phyloP scores from a whole-genome alignment of 2,888 invertebrate species.

The Pocota personata region DNA sequence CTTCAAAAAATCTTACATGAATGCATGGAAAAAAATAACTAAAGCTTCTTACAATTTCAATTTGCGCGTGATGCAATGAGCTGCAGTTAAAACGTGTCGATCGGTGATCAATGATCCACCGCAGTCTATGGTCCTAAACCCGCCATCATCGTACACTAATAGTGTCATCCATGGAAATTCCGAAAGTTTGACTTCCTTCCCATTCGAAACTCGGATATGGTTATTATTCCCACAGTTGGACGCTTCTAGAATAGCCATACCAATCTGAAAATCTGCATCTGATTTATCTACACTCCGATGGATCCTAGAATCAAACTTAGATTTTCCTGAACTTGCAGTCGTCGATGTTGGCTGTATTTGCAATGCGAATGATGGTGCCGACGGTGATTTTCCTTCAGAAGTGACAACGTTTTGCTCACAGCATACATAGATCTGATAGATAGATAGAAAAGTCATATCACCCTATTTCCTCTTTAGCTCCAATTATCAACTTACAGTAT shows the following conservation, averaged over 20 bases:
- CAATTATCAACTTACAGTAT: conserved; percentile 51
- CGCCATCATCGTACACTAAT: conserved; percentile 83
- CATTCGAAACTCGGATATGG: conserved; percentile 85
- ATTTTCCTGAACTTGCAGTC: too few species aligned
- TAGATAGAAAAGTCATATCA: too few species aligned
- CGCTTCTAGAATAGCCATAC: conserved; percentile 53
- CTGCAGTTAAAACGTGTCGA: conserved; percentile 76
- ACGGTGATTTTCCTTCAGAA: not conserved
- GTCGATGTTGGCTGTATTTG: too few species aligned
- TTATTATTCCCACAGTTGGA: conserved; percentile 84
- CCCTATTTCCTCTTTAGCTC: too few species aligned
- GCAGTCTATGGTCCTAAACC: conserved; percentile 78
- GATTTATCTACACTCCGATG: not conserved
- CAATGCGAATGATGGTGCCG: too few species aligned
- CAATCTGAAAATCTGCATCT: not conserved
- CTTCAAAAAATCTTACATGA: too few species aligned
- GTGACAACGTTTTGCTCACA: conserved; percentile 35
- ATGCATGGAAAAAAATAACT: too few species aligned
- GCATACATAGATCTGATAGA: too few species aligned
- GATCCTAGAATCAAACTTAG: too few species aligned
- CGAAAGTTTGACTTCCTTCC: conserved; percentile 85
- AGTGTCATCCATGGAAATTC: conserved; percentile 91
- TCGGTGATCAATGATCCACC: conserved; percentile 75
- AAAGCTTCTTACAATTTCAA: conserved; percentile 65
- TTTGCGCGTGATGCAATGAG: conserved; percentile 74